Percentiles rank a stretch among this genome's conserved stretches.
These are phyloP conservation scores for Muraenolepis orangiensis DNA, from an alignment of 2,797 vertebrate genomes.

Conservation along the genomic window DNA sequence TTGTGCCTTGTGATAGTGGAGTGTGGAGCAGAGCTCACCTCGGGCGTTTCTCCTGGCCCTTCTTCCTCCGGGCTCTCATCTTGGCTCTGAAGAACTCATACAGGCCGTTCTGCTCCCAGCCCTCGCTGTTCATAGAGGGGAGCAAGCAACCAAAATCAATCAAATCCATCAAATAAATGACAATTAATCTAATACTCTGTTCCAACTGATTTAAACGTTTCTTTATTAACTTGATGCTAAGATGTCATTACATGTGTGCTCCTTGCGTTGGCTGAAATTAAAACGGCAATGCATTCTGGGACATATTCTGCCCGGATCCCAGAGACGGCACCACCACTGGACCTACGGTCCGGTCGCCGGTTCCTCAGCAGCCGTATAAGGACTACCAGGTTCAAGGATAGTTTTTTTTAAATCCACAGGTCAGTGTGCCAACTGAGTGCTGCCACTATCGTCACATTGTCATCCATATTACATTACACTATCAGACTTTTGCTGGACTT, in stretches of 20 bases:
- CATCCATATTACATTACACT: too few relatives aligned
- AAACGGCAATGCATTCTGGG: background rate
- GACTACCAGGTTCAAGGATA: too few relatives aligned
- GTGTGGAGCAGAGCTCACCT: slow-evolving; percentile 71
- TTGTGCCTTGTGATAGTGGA: background rate
- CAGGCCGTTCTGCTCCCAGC: slow-evolving; percentile 98
- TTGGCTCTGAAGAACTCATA: slow-evolving; percentile 98
- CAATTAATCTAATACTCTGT: too few relatives aligned
- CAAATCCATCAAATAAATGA: background rate
- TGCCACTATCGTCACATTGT: too few relatives aligned
- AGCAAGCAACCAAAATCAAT: slow-evolving; percentile 27
- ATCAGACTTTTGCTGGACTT: too few relatives aligned
- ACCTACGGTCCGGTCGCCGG: too few relatives aligned
- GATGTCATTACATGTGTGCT: background rate
- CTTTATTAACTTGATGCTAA: background rate
- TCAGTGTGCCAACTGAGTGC: too few relatives aligned
- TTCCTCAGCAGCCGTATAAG: too few relatives aligned
- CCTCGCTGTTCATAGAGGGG: slow-evolving; percentile 79
- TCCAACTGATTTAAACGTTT: background rate
- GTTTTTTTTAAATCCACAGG: too few relatives aligned
- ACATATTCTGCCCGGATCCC: background rate
- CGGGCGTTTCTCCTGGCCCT: slow-evolving; percentile 91
- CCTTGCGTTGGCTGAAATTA: background rate
- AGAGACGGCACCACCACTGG: too few relatives aligned
- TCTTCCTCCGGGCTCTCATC: slow-evolving; percentile 93